Conservation (phyloP, 2,888 invertebrate genomes). For the Polyploca ridens region DNA sequence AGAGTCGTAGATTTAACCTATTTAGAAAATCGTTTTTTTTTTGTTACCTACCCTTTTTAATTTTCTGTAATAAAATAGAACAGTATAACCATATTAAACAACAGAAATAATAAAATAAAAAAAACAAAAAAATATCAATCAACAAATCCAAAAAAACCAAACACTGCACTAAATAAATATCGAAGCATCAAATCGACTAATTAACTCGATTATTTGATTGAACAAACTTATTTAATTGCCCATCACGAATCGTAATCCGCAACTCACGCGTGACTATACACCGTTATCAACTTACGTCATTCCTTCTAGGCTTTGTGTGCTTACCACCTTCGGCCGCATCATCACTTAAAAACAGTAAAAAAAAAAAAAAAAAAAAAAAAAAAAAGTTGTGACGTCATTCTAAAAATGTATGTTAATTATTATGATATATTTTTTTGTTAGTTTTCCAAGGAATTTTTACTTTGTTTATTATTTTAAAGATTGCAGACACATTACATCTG, state of each 20-base stretch:
- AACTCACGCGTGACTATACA: background rate
- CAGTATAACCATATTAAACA: too few species aligned
- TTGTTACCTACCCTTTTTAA: too few species aligned
- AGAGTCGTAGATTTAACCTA: too few species aligned
- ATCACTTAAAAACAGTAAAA: too few species aligned
- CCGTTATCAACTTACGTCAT: background rate
- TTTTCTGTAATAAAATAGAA: too few species aligned
- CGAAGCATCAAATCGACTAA: background rate
- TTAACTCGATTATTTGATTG: background rate
- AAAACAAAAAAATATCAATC: background rate
- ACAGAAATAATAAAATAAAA: background rate
- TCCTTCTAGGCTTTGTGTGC: too few species aligned
- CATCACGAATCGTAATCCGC: conserved; percentile 1
- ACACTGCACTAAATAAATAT: background rate
- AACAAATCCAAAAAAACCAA: background rate
- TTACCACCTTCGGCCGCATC: too few species aligned
- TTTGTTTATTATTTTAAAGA: too few species aligned
- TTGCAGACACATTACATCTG: too few species aligned
- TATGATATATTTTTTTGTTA: background rate
- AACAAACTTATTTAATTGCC: conserved; percentile 1
- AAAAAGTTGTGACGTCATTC: too few species aligned
- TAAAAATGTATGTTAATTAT: background rate
- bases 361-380: too few species aligned
- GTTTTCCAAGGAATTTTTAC: background rate
- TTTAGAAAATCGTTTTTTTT: too few species aligned